Conservation (phyloP, 1,140 invertebrate genomes). For the Mylabris phalerata region DNA sequence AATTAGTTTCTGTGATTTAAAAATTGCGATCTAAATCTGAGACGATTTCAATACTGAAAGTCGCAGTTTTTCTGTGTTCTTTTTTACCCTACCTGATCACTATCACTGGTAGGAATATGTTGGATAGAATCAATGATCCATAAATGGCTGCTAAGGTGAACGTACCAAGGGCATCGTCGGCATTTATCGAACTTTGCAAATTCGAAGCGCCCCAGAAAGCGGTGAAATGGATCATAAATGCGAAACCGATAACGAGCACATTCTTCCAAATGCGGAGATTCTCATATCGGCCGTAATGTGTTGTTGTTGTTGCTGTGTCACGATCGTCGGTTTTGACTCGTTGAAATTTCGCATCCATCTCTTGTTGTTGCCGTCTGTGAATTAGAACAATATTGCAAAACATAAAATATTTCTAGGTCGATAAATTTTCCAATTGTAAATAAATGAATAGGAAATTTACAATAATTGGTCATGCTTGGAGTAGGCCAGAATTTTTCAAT, state of each 20-base stretch:
- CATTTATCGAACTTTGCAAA: conserved; percentile 68
- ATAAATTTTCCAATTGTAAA: too few species aligned
- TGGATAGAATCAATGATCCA: conserved; percentile 71
- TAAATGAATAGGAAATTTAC: too few species aligned
- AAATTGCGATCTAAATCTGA: too few species aligned
- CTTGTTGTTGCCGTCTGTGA: conserved; percentile 9
- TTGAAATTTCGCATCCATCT: conserved; percentile 34
- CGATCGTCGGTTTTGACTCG: conserved; percentile 31
- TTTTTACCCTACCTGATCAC: conserved; percentile 55
- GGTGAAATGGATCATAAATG: conserved; percentile 77
- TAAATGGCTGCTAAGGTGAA: conserved; percentile 70
- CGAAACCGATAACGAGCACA: conserved; percentile 63
- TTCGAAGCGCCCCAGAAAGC: conserved; percentile 76
- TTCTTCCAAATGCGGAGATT: conserved; percentile 64
- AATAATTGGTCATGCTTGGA: too few species aligned
- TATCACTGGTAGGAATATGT: conserved; percentile 69
- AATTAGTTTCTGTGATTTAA: too few species aligned
- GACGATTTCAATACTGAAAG: too few species aligned
- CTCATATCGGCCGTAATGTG: conserved; percentile 43
- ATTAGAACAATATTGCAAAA: not conserved
- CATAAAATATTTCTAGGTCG: too few species aligned
- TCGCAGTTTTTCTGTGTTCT: too few species aligned
- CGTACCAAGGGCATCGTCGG: conserved; percentile 59
- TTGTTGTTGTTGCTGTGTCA: conserved; percentile 9
- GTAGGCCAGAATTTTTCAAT: too few species aligned